These are phyloP conservation scores for Heliothis virescens DNA, from an alignment of 1,140 invertebrate genomes.

Conservation along the genomic window DNA sequence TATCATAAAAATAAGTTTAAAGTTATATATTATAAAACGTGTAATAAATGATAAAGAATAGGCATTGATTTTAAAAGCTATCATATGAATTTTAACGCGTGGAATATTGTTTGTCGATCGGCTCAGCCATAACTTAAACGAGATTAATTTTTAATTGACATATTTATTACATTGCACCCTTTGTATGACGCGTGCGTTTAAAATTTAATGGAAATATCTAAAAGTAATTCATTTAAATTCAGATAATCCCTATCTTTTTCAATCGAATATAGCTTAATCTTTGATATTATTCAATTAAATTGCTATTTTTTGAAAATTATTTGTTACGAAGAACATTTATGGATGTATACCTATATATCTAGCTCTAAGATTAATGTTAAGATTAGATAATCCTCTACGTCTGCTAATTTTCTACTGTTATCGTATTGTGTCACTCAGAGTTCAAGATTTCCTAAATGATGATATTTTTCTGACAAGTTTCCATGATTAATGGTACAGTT, in stretches of 20 bases:
- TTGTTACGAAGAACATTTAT: slow-evolving; percentile 22
- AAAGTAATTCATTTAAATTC: slow-evolving; percentile 23
- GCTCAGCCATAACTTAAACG: slow-evolving; percentile 4
- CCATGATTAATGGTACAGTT: slow-evolving; percentile 7
- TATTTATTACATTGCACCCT: slow-evolving; percentile 30
- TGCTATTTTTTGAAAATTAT: slow-evolving; percentile 26
- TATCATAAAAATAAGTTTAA: slow-evolving; percentile 36
- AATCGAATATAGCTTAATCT: slow-evolving; percentile 40
- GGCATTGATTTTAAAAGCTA: slow-evolving; percentile 7
- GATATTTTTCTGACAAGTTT: slow-evolving; percentile 34
- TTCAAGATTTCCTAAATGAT: slow-evolving; percentile 27
- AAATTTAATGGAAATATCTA: neutral
- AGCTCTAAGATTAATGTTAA: slow-evolving; percentile 38
- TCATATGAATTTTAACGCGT: neutral
- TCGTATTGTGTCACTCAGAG: slow-evolving; percentile 22
- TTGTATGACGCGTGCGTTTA: neutral
- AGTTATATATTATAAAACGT: slow-evolving; percentile 32
- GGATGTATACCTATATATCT: slow-evolving; percentile 42
- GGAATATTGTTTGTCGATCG: neutral
- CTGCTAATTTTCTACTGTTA: slow-evolving; percentile 35
- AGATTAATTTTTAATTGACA: slow-evolving; percentile 16
- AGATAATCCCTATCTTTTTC: slow-evolving; percentile 28
- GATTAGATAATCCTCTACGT: slow-evolving; percentile 28
- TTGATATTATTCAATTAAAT: slow-evolving; percentile 39
- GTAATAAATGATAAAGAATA: slow-evolving; percentile 18